Evolutionary conservation across 2,797 vertebrate species (phyloP).

Genomic region (Synaphobranchus kaupii): DNA sequence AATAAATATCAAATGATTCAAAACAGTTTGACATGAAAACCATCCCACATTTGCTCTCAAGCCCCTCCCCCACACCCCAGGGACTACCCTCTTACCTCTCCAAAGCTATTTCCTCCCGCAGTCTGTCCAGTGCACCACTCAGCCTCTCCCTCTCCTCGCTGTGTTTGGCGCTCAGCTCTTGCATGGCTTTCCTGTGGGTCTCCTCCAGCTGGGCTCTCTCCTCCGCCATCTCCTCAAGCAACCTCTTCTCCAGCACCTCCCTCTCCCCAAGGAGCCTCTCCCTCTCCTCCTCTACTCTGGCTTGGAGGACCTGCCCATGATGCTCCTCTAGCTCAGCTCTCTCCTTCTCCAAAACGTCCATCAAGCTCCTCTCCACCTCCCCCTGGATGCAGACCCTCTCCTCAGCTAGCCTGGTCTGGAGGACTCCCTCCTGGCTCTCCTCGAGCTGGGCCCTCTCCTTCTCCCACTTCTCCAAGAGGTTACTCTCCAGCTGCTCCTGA

Average conservation of each 20-base stretch:
- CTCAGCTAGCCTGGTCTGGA: slow-evolving; percentile 40
- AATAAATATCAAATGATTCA: not conserved
- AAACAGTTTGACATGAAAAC: not conserved
- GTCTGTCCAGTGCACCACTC: slow-evolving; percentile 67
- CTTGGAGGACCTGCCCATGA: slow-evolving; percentile 62
- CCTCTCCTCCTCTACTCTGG: slow-evolving; percentile 57
- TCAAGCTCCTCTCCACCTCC: slow-evolving; percentile 55
- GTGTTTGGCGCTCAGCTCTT: slow-evolving; percentile 67
- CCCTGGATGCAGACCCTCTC: slow-evolving; percentile 53
- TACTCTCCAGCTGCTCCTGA: slow-evolving; percentile 64
- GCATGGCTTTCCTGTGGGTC: slow-evolving; percentile 59
- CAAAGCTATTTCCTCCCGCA: slow-evolving; percentile 75
- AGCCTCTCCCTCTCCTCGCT: slow-evolving; percentile 67
- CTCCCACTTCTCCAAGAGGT: slow-evolving; percentile 57
- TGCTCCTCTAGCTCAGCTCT: slow-evolving; percentile 65
- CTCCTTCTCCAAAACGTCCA: slow-evolving; percentile 60
- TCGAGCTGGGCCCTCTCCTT: slow-evolving; percentile 46
- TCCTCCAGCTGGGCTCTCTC: slow-evolving; percentile 60
- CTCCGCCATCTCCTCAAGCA: slow-evolving; percentile 50
- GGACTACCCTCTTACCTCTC: slow-evolving; percentile 79
- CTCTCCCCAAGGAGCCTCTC: slow-evolving; percentile 49
- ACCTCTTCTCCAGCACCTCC: slow-evolving; percentile 56
- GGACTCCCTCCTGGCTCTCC: slow-evolving; percentile 47
- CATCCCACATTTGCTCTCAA: not conserved
- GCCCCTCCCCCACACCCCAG: not conserved